Percentiles rank a stretch among this genome's conserved stretches.
phyloP scores from a whole-genome alignment of 2,797 vertebrate genomes.

The Poecilia velifera region DNA sequence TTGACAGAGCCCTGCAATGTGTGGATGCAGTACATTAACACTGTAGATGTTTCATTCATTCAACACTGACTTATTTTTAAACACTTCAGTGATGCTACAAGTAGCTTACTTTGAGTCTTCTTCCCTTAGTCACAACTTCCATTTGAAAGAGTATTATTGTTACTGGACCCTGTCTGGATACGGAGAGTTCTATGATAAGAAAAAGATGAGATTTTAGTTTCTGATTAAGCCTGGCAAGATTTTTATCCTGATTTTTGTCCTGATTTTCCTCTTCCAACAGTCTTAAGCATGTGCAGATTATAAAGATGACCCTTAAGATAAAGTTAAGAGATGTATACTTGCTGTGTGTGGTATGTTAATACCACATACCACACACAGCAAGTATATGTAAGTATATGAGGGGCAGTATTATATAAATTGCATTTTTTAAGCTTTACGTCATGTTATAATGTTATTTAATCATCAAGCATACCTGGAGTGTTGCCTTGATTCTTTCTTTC shows the following conservation, averaged over 20 bases:
- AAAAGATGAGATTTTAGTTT: neutral
- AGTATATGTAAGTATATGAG: no score
- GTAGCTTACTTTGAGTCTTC: neutral
- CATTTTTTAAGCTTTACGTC: no score
- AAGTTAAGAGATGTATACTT: no score
- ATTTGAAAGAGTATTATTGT: neutral
- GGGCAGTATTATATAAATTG: no score
- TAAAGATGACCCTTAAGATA: no score
- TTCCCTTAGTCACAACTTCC: conserved; percentile 1
- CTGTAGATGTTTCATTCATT: conserved; percentile 30
- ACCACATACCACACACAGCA: no score
- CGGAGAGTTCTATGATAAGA: neutral
- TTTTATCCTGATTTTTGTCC: neutral
- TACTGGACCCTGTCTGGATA: neutral
- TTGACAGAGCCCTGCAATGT: conserved; percentile 37
- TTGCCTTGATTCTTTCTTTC: no score
- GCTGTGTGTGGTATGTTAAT: no score
- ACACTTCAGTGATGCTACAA: neutral
- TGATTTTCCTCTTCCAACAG: no score
- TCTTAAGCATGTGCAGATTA: no score
- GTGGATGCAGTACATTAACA: conserved; percentile 41
- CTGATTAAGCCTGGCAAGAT: neutral
- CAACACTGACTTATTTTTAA: neutral
- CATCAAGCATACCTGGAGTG: no score
- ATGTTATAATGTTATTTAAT: no score